Evolutionary conservation across 1,140 invertebrate genomes (phyloP).

Genomic region (Drosophila murphyi): DNA sequence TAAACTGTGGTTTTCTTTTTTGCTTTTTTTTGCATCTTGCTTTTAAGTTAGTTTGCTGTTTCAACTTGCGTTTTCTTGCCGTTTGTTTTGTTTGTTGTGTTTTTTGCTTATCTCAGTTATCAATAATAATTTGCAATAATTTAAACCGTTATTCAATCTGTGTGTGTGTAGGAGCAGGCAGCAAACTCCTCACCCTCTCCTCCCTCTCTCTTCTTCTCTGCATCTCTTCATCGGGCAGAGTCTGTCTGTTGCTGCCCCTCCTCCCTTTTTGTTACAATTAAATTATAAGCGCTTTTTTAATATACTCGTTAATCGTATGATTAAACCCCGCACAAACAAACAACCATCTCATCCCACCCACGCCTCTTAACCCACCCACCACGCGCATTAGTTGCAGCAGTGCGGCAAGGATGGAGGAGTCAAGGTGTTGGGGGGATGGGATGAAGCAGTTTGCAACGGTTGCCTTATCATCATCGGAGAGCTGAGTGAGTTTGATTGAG

Average conservation of each 20-base stretch:
- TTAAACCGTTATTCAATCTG: constrained; percentile 61
- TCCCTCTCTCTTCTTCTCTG: no score
- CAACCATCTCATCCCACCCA: not conserved
- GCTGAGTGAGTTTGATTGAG: not conserved
- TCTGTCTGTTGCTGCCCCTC: constrained; percentile 21
- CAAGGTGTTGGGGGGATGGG: not conserved
- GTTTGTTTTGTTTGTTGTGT: constrained; percentile 32
- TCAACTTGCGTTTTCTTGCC: constrained; percentile 45
- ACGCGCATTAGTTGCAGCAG: constrained; percentile 34
- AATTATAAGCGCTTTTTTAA: constrained; percentile 84
- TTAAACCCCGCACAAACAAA: constrained; percentile 26
- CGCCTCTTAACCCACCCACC: not conserved
- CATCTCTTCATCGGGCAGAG: no score
- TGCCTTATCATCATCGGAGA: constrained; percentile 9
- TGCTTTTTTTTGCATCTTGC: constrained; percentile 27
- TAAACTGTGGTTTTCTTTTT: constrained; percentile 6
- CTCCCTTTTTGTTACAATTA: constrained; percentile 61
- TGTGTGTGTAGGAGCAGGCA: constrained; percentile 3
- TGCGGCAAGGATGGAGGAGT: no score
- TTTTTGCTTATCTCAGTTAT: constrained; percentile 55
- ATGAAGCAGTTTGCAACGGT: not conserved
- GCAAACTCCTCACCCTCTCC: not conserved
- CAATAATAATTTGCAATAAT: constrained; percentile 72
- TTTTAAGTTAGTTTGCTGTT: constrained; percentile 54
- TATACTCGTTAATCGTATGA: constrained; percentile 70